These are phyloP conservation scores for Drosophila suzukii DNA, from an alignment of 1,140 invertebrate species.

Conservation along the genomic window DNA sequence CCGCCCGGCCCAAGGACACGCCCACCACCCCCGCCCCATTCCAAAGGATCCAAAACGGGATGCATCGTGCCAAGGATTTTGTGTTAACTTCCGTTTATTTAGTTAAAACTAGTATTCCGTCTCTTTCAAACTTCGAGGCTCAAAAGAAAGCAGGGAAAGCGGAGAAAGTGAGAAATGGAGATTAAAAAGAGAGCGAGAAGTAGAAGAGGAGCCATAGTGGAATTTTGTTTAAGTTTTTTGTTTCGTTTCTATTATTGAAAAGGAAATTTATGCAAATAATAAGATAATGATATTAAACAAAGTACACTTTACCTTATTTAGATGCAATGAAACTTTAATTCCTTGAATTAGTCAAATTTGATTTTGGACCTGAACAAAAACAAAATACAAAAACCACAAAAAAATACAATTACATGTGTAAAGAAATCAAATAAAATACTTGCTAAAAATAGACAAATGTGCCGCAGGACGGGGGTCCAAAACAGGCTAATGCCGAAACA, in stretches of 20 bases:
- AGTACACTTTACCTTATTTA: conserved; percentile 81
- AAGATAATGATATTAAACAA: conserved; percentile 73
- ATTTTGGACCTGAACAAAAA: conserved; percentile 81
- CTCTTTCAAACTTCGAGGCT: conserved; percentile 27
- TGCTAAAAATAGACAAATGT: conserved; percentile 75
- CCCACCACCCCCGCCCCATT: conserved; percentile 26
- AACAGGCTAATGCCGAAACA: not conserved
- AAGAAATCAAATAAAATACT: conserved; percentile 55
- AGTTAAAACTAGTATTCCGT: conserved; percentile 56
- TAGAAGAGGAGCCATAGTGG: conserved; percentile 69
- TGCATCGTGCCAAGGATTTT: conserved; percentile 46
- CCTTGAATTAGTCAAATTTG: conserved; percentile 84
- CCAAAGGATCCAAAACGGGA: not conserved
- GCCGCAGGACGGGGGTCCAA: conserved; percentile 18
- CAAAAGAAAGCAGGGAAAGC: conserved; percentile 3
- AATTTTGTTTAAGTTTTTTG: conserved; percentile 83
- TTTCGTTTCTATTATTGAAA: conserved; percentile 81
- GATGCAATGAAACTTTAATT: conserved; percentile 84
- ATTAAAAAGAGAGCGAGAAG: conserved; percentile 21
- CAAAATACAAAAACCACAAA: conserved; percentile 52
- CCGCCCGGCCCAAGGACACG: conserved; percentile 2
- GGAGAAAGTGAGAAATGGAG: not conserved
- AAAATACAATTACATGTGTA: conserved; percentile 41
- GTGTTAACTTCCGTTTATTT: conserved; percentile 67
- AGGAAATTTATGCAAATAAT: conserved; percentile 76